phyloP scores from a whole-genome alignment of 1,140 invertebrate species.

The Pemphigus obesinymphae region DNA sequence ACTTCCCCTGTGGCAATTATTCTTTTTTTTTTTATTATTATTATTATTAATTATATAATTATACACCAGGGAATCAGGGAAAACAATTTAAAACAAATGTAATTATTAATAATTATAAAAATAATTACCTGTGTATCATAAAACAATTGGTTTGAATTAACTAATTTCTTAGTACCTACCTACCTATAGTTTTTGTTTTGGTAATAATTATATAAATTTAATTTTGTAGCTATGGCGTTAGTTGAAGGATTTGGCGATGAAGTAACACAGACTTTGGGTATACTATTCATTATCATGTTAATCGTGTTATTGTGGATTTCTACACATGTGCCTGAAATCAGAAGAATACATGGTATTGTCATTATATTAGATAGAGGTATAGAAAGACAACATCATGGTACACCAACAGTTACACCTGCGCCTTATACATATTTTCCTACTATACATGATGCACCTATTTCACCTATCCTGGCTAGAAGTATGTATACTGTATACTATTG shows the following conservation, averaged over 20 bases:
- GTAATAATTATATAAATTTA: background rate
- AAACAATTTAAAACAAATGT: too few species aligned
- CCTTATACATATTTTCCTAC: too few species aligned
- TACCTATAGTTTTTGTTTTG: background rate
- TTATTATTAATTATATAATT: too few species aligned
- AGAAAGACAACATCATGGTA: conserved; percentile 10
- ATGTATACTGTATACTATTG: background rate
- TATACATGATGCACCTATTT: too few species aligned
- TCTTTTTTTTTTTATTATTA: too few species aligned
- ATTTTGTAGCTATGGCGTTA: conserved; percentile 56
- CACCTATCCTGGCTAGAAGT: background rate
- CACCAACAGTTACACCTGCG: too few species aligned
- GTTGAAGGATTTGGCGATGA: conserved; percentile 77
- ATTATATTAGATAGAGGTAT: conserved; percentile 39
- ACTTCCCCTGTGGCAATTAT: too few species aligned
- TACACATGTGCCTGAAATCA: conserved; percentile 36
- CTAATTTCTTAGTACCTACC: too few species aligned
- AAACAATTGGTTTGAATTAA: too few species aligned
- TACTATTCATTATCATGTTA: conserved; percentile 56
- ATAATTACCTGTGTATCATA: too few species aligned
- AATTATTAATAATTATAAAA: too few species aligned
- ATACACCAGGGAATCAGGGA: too few species aligned
- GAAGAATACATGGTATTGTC: conserved; percentile 33
- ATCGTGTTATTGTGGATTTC: conserved; percentile 41
- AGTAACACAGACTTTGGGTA: conserved; percentile 66